Percentiles rank a stretch among this genome's conserved stretches.
phyloP scores from a whole-genome alignment of 2,888 invertebrate species.

The Melanchra persicariae region DNA sequence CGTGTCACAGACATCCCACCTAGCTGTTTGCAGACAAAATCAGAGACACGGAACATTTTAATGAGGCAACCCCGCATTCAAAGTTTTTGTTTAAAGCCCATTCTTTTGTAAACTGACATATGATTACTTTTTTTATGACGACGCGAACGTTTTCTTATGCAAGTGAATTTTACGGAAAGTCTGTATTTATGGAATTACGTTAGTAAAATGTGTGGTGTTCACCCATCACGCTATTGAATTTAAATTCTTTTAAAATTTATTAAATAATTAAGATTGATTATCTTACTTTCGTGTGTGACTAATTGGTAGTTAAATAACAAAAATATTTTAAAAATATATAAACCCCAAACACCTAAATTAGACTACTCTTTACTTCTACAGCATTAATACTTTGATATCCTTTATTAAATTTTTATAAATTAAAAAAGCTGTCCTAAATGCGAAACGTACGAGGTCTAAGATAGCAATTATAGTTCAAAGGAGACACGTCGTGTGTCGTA shows the following conservation, averaged over 20 bases:
- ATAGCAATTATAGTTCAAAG: slow-evolving; percentile 86
- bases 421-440: slow-evolving; percentile 34
- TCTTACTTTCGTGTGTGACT: background rate
- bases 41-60: slow-evolving; percentile 90
- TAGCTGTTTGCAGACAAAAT: slow-evolving; percentile 86
- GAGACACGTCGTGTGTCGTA: slow-evolving; percentile 82
- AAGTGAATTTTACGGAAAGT: slow-evolving; percentile 18
- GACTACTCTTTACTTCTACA: background rate
- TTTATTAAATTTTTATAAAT: slow-evolving; percentile 2
- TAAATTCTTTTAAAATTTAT: too few species aligned
- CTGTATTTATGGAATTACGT: background rate
- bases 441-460: slow-evolving; percentile 75
- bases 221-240: background rate
- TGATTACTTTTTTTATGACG: slow-evolving; percentile 49
- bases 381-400: background rate
- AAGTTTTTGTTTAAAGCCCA: slow-evolving; percentile 83
- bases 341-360: background rate
- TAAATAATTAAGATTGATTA: background rate
- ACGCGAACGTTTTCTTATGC: slow-evolving; percentile 34
- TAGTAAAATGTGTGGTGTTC: background rate
- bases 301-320: background rate
- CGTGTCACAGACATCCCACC: slow-evolving; percentile 63
- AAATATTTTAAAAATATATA: background rate
- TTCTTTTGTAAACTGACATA: slow-evolving; percentile 67
- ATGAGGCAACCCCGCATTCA: slow-evolving; percentile 87